Evolutionary conservation across 2,888 invertebrate species (phyloP).

Genomic region (Mongoloraphidia duomilia): DNA sequence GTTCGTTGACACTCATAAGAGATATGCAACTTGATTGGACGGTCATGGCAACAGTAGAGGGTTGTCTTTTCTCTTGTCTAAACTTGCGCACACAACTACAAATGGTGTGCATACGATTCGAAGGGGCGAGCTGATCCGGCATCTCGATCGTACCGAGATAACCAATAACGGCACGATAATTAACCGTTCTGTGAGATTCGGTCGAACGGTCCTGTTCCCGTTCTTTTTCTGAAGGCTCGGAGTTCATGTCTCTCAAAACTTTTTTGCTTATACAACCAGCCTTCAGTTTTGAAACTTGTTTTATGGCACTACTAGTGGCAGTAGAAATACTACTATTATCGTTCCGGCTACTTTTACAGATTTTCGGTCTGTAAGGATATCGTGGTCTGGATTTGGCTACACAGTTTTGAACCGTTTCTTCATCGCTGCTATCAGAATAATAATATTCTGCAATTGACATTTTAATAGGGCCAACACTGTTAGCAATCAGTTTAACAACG

Average conservation of each 20-base stretch:
- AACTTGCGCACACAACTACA: slow-evolving; percentile 79
- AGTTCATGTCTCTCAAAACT: background rate
- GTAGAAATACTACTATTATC: slow-evolving; percentile 10
- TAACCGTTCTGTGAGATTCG: too few species aligned
- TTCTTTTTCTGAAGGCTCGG: slow-evolving; percentile 4
- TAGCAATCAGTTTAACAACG: slow-evolving; percentile 81
- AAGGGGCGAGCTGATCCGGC: slow-evolving; percentile 65
- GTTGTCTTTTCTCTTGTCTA: slow-evolving; percentile 75
- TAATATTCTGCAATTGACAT: slow-evolving; percentile 79
- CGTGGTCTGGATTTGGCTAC: slow-evolving; percentile 42
- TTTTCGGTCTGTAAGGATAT: slow-evolving; percentile 37
- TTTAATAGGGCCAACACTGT: slow-evolving; percentile 66
- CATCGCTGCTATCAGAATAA: slow-evolving; percentile 74
- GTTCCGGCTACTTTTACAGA: slow-evolving; percentile 10
- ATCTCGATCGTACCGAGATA: slow-evolving; percentile 94
- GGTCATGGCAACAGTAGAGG: slow-evolving; percentile 72
- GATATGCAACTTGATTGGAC: slow-evolving; percentile 68
- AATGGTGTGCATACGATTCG: slow-evolving; percentile 62
- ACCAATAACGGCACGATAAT: slow-evolving; percentile 53
- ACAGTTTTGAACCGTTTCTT: slow-evolving; percentile 41
- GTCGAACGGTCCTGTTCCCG: slow-evolving; percentile 3
- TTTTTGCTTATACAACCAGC: slow-evolving; percentile 1
- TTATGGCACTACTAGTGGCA: slow-evolving; percentile 7
- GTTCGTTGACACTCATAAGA: slow-evolving; percentile 63
- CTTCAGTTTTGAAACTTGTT: slow-evolving; percentile 18